Evolutionary conservation across 1,140 invertebrate genomes (phyloP), one percentile per base, ranked within the genome.

Genomic region (Phocides pigmalion): DNA sequence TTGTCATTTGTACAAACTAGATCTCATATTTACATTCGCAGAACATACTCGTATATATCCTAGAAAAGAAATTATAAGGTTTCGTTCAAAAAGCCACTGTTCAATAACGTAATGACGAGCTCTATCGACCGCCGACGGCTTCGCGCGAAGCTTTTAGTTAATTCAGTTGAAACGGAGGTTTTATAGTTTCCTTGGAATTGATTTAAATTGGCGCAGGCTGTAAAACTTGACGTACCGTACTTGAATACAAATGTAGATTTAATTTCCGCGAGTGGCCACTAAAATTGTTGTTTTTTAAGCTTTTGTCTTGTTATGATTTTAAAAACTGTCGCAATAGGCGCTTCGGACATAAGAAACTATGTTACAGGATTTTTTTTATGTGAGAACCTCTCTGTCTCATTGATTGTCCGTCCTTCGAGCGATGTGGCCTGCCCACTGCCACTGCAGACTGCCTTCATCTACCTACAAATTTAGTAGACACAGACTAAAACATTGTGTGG

Each of bases 211-310:
- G 70, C 76, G 56, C 64, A 68, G 66, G 72, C 72, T 77, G 81
- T 86, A 81, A 86, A 85, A 82, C 74, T 82, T 79, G 65, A 73
- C 64, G 64, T 62, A 63, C 67, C 37, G 62, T 51, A 70, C 72
- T 79, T 76, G 83, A 86, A 86, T 86, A 86, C 78, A 75, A 82
- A 86, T 86, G 75, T 70, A 63, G 67, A 79, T 80, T 81, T 82
- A 86, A 82, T 82, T 82, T 77, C 73, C 44, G 25, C 41, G 63
- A 32, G 51, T n/a, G 73, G 70, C 70, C 68, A 74, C n/a, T 14
- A 64, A 66, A 62, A 0, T 1, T 35, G n/a, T 0, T n/a, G 6
- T n/a, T 28, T 28, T 28, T 28, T 1, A 6, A 4, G 25, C 25
- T 4, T 28, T 28, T 28, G 2, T 28, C 1, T 28, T 28, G 6